Base-by-base conservation (phyloP, 2,113 vertebrate genomes). In the Grammomys dolichurus region DNA sequence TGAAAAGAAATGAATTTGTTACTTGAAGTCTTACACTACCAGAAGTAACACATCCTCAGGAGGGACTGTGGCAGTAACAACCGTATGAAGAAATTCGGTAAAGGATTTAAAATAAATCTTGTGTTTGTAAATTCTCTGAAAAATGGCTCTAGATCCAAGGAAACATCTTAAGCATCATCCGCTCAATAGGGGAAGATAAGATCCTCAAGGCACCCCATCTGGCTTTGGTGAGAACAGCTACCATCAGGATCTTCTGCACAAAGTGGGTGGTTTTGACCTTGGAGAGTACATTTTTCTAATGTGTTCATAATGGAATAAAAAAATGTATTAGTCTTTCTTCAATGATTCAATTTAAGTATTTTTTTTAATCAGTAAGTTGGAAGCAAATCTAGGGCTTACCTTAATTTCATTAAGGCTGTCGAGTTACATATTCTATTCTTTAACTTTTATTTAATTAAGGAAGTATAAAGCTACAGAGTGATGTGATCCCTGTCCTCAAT, bases 71-170 rank as follows among this genome's bases (percentile, higher is more conserved):
- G 87, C 77, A 89, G 93, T 89, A 94, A 96, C 96, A 94, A 96
- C 89, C 78, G 6, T 51, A 87, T 77, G 85, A 95, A 58, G 82
- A 95, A 97, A 96, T 81, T 91, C 95, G 89, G 87, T 96, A 96
- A 96, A 97, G 91, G 51, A 93, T 95, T 97, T 96, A 76, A 97
- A 97, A 96, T 85, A 90, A 97, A 92, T 87, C 93, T 75, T 92
- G 56, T 78, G 22, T 91, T 78, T 81, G 77, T 0, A 8, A 54
- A 93, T 87, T 84, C 69, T 67, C 84, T 94, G 86, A 86, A 93
- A 96, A 96, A 87, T 76, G 95, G 90, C 96, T 95, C 8, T 40
- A 85, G 51, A 93, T 77, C 48, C 26, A 69, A 88, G 95, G 95
- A 91, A 84, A 91, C 86, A 58, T 90, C 46, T 13, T 22, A 84